Percentiles rank a stretch among this genome's conserved stretches.
Evolutionary conservation across 2,797 vertebrate species (phyloP).

Genomic region (Malacoraja senta): DNA sequence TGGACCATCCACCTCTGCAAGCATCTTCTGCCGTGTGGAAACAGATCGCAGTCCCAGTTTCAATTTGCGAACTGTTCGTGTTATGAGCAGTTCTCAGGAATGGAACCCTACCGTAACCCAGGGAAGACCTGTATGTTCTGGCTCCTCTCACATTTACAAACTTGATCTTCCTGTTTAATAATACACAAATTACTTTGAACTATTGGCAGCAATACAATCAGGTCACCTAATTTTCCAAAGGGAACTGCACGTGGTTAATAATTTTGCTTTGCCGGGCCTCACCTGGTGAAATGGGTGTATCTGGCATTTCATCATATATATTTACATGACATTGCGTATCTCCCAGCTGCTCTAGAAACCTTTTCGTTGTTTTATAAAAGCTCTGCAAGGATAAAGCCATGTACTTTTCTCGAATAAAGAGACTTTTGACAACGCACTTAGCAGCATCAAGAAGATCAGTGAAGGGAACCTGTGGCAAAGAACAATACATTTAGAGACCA

Average conservation of each 20-base stretch:
- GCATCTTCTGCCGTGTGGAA: too few relatives aligned
- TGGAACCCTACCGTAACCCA: too few relatives aligned
- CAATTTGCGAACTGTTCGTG: too few relatives aligned
- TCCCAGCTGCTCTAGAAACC: conserved; percentile 74
- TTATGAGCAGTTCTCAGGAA: too few relatives aligned
- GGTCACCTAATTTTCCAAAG: neutral
- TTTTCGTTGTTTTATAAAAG: conserved; percentile 78
- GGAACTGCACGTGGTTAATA: too few relatives aligned
- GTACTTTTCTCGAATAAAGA: conserved; percentile 91
- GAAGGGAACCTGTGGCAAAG: conserved; percentile 74
- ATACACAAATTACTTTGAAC: neutral
- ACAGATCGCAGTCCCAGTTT: too few relatives aligned
- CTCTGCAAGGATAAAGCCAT: conserved; percentile 76
- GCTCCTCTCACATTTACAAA: neutral
- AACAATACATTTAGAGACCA: neutral
- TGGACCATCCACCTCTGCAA: too few relatives aligned
- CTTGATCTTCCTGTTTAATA: neutral
- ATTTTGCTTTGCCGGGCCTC: conserved; percentile 26
- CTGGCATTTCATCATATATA: conserved; percentile 66
- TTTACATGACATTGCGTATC: conserved; percentile 65
- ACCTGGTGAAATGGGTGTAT: conserved; percentile 80
- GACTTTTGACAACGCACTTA: conserved; percentile 85
- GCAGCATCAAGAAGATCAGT: conserved; percentile 86
- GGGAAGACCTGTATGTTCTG: too few relatives aligned
- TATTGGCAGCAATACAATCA: neutral